Conservation (phyloP, 2,797 vertebrate species). For the Agapornis canus region DNA sequence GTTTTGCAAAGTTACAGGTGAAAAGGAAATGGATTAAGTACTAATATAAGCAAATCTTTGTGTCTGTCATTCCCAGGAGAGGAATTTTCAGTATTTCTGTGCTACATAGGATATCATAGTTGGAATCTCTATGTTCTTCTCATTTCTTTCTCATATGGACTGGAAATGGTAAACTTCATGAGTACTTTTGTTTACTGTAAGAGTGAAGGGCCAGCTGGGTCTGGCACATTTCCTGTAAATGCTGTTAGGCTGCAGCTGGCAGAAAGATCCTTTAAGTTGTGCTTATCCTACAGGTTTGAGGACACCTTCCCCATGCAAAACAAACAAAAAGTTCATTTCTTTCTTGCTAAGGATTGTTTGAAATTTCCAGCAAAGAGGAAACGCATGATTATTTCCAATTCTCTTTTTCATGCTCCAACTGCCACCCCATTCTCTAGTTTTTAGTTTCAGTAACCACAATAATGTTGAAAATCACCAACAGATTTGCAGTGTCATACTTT, state of each 20-base stretch:
- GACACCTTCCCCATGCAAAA: not conserved
- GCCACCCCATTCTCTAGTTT: not conserved
- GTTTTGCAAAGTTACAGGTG: constrained; percentile 14
- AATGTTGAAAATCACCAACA: not conserved
- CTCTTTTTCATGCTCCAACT: not conserved
- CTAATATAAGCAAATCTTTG: not conserved
- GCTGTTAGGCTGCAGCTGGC: not conserved
- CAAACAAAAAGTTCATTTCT: not conserved
- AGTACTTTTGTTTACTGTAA: not conserved
- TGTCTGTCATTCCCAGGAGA: not conserved
- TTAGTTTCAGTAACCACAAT: not conserved
- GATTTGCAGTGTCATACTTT: not conserved
- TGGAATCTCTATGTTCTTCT: not conserved
- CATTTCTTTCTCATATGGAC: not conserved
- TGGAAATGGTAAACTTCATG: not conserved
- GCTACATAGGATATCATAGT: not conserved
- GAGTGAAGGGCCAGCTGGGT: not conserved
- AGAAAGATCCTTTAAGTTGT: not conserved
- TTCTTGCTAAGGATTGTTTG: not conserved
- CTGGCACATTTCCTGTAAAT: not conserved
- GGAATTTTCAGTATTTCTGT: not conserved
- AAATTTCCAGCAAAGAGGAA: not conserved
- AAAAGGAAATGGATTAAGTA: not conserved
- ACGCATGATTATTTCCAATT: not conserved
- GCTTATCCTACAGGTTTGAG: not conserved